phyloP scores from a whole-genome alignment of 1,140 invertebrate species.

The Orussus abietinus region DNA sequence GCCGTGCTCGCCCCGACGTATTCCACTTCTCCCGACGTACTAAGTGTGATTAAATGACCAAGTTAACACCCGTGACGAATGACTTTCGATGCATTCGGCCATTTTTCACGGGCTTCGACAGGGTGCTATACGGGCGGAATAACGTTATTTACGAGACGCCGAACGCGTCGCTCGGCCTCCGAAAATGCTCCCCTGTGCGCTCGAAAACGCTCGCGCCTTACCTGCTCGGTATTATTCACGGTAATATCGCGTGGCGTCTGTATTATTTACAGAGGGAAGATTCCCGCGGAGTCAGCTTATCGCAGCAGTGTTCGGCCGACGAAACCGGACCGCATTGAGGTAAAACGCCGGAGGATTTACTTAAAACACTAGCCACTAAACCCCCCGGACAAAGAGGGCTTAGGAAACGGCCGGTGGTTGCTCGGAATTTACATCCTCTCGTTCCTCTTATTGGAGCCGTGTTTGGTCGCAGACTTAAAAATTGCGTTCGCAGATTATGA shows the following conservation, averaged over 20 bases:
- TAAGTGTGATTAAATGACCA: not conserved
- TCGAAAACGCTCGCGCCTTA: too few relatives aligned
- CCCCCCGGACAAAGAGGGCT: constrained; percentile 22
- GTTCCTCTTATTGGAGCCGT: not conserved
- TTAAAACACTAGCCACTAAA: constrained; percentile 23
- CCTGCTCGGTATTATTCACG: too few relatives aligned
- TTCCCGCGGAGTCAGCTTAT: constrained; percentile 26
- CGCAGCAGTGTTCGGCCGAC: constrained; percentile 14
- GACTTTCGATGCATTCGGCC: not conserved
- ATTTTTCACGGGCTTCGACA: too few relatives aligned
- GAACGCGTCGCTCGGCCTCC: too few relatives aligned
- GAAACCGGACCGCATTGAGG: constrained; percentile 22
- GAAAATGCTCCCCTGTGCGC: too few relatives aligned
- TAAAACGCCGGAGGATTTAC: constrained; percentile 31
- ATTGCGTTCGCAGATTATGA: too few relatives aligned
- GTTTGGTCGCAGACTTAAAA: too few relatives aligned
- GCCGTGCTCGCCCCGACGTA: not conserved
- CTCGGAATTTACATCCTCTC: not conserved
- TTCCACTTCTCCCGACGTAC: not conserved
- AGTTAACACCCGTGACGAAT: not conserved
- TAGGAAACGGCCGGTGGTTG: constrained; percentile 13
- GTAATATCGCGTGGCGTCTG: too few relatives aligned
- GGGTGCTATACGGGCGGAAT: not conserved
- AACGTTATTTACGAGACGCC: constrained; percentile 1
- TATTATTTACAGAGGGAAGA: too few relatives aligned